Conservation (phyloP, 2,888 invertebrate genomes). For the Sesia apiformis region DNA sequence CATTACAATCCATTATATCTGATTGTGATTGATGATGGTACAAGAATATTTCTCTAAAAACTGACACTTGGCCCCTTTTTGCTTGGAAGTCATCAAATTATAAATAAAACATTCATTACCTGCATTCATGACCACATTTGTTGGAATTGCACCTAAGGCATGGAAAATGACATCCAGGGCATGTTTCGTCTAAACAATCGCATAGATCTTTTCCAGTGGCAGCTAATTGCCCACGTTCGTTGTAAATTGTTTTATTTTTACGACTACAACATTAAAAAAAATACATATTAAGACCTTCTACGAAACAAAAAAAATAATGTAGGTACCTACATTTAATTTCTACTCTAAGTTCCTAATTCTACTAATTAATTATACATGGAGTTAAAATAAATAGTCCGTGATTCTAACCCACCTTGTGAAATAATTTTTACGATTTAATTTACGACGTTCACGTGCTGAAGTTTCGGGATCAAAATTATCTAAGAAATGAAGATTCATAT, state of each 20-base stretch:
- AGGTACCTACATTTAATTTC: no score
- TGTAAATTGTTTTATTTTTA: conserved; percentile 77
- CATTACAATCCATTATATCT: no score
- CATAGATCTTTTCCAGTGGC: conserved; percentile 82
- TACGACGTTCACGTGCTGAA: conserved; percentile 84
- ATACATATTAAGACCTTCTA: no score
- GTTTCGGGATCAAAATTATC: conserved; percentile 86
- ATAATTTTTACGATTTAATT: conserved; percentile 79
- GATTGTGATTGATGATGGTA: no score
- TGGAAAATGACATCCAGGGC: conserved; percentile 90
- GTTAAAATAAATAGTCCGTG: no score
- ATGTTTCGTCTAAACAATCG: conserved; percentile 85
- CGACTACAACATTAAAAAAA: conserved; percentile 29
- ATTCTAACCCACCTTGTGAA: conserved; percentile 36
- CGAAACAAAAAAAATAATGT: no score
- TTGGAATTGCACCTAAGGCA: conserved; percentile 82
- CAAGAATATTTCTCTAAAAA: neutral
- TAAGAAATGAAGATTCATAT: conserved; percentile 38
- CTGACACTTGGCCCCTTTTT: neutral
- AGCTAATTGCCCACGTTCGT: conserved; percentile 80
- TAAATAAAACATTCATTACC: conserved; percentile 41
- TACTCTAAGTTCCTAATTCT: no score
- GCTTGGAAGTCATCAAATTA: neutral
- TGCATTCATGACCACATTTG: conserved; percentile 88
- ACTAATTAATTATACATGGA: no score